Evolutionary conservation across 1,140 invertebrate genomes (phyloP), one percentile per base, ranked within the genome.

Genomic region (Diachasma alloeum): DNA sequence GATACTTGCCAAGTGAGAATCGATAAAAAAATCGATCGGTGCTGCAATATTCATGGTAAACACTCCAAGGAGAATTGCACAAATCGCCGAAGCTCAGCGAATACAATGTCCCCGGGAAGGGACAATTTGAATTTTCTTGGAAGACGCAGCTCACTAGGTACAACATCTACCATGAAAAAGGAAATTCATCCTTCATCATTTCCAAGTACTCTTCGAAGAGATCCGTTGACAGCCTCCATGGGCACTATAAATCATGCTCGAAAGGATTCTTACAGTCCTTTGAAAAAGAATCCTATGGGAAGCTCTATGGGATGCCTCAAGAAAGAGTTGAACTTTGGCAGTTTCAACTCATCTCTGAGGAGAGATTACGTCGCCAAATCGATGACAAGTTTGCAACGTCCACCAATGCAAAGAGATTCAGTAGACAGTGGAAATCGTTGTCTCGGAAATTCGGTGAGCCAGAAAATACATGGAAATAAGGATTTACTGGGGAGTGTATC

Each of bases 31-130:
- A 86, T 91, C 80, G 87, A 89, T 36, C 91, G 91, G 67, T 89
- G 89, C 46, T 94, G 94, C 81, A 93, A 94, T 74, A 92, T 94
- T n/a, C 94, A 95, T 81, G 93, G 93, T 6, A 93, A 91, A 78
- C 91, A 91, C 80, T 90, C 89, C 48, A 91, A 90, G 79, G 91
- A 91, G 66, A 90, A 91, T 73, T 89, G 87, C 31, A 83, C 82
- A 53, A 90, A 88, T 76, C 90, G 92, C 10, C 87, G 92, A 59
- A 92, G 92, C 13, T 92, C 92, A 1, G 75, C 92, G 75, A 68
- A 83, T 74, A 79, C 85, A 4, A 77, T 87, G 13, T 85, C 87
- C 59, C 79, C 67, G 4, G 84, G 77, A 46, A 83, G 72, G 83
- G 80, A 79, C 81, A 80, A 80, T 31, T 83, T 80, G 5, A 81